Evolutionary conservation across 2,113 vertebrate genomes (phyloP).

Genomic region (Colaptes auratus): DNA sequence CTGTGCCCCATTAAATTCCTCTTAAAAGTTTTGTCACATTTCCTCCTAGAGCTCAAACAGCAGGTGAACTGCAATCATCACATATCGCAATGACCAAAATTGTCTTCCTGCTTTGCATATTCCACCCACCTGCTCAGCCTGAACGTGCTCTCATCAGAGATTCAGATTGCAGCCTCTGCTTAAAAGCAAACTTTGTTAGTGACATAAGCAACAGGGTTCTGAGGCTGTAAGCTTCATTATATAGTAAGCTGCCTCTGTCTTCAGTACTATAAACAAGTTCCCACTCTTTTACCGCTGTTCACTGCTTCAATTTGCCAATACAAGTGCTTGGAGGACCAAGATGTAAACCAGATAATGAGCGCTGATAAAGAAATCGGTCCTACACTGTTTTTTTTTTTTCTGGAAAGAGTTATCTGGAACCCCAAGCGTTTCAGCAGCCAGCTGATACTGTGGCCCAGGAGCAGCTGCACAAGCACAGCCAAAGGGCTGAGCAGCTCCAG

Average conservation of each 20-base stretch:
- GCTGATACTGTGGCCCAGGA: fast-evolving
- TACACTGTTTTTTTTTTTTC: fast-evolving
- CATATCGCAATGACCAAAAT: neutral
- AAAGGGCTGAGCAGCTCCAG: neutral
- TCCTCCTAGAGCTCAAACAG: neutral
- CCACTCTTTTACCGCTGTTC: too few relatives aligned
- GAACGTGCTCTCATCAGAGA: neutral
- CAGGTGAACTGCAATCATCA: neutral
- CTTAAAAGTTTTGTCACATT: neutral
- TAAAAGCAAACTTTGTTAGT: neutral
- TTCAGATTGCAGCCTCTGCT: neutral
- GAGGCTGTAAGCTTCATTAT: neutral
- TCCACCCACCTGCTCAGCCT: conserved; percentile 13
- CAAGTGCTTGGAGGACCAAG: fast-evolving
- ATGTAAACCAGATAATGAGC: fast-evolving
- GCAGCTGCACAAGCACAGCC: too few relatives aligned
- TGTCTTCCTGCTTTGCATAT: neutral
- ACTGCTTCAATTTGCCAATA: neutral
- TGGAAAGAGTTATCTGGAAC: fast-evolving
- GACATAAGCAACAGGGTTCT: neutral
- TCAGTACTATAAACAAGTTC: neutral
- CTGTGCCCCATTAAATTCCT: neutral
- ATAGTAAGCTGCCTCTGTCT: neutral
- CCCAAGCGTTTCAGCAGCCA: fast-evolving
- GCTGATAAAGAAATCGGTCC: fast-evolving